Evolutionary conservation across 2,888 invertebrate species (phyloP).

Genomic region (Vannuccia rotundouncinata): DNA sequence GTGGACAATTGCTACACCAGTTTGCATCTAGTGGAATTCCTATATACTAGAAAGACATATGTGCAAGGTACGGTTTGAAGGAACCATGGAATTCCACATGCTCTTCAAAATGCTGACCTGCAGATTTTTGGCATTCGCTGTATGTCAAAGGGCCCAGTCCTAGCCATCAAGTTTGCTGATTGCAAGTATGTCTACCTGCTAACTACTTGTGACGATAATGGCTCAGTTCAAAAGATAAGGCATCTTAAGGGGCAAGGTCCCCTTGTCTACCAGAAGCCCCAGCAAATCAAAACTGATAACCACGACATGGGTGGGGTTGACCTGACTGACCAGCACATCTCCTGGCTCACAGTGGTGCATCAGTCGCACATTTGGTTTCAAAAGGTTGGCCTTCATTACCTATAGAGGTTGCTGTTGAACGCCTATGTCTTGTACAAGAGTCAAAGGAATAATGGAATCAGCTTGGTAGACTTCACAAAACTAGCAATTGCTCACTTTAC

Average conservation of each 20-base stretch:
- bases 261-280: neutral
- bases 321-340: conserved; percentile 12
- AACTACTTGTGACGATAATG: neutral
- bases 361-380: neutral
- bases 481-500: neutral
- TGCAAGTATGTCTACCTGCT: neutral
- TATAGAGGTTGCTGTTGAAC: conserved; percentile 9
- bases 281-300: neutral
- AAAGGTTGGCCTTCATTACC: conserved; percentile 9
- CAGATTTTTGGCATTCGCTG: neutral
- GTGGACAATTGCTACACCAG: conserved; percentile 22
- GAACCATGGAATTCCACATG: neutral
- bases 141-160: neutral
- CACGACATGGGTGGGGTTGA: conserved; percentile 25
- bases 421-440: neutral
- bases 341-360: neutral
- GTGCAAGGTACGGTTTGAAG: neutral
- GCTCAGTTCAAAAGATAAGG: neutral
- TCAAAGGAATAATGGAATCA: neutral
- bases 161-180: neutral
- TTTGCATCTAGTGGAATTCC: conserved; percentile 5
- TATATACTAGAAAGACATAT: neutral
- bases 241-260: neutral
- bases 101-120: neutral
- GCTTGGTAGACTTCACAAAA: conserved; percentile 9